Base-by-base conservation (phyloP, 2,797 vertebrate genomes). In the Antennarius maculatus region DNA sequence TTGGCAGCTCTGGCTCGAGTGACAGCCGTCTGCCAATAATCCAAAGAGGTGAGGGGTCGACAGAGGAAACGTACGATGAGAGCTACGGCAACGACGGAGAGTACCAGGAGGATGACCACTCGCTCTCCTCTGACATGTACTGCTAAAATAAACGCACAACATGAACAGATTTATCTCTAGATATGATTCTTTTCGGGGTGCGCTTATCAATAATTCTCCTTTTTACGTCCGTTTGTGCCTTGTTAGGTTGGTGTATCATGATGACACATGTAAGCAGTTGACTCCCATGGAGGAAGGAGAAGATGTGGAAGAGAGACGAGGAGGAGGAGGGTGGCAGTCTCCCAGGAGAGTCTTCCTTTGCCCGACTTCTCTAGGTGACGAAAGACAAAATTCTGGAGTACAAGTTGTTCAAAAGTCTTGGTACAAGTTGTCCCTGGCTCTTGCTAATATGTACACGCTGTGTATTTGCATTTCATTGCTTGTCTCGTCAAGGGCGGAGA, bases 41-140 rank as follows among this genome's bases (percentile, higher is more conserved):
- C 88, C 94, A 92, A 62, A 91, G 92, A 74, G 96, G 96, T 82
- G 96, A 97, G 79, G 92, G 88, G 23, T 95, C 95, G 50, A 95
- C 92, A n/a, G 95, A 95, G 52, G 94, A 96, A 90, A 94, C 91
- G 61, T 96, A 94, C 5, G 95, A 96, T 16, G 92, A 95, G 91
- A 95, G 92, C 81, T 90, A 93, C 76, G 84, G 66, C 2, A 94
- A 96, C 70, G 93, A 97, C 52, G 68, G 89, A 54, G 95, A 96
- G 77, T 96, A 94, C 91, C 92, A 92, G 56, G 94, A 94, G 23
- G 94, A 97, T 73, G 95, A 95, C 86, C 95, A 93, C 84, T 94
- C 95, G 61, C 93, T 96, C 81, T 95, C 96, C 84, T 95, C 95
- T 3, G 95, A 98, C 91, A 96, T 96, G 97, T 98, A 94, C 83